Evolutionary conservation across 1,140 invertebrate genomes (phyloP), one percentile per base, ranked within the genome.

Genomic region (Tetranychus cinnabarinus): DNA sequence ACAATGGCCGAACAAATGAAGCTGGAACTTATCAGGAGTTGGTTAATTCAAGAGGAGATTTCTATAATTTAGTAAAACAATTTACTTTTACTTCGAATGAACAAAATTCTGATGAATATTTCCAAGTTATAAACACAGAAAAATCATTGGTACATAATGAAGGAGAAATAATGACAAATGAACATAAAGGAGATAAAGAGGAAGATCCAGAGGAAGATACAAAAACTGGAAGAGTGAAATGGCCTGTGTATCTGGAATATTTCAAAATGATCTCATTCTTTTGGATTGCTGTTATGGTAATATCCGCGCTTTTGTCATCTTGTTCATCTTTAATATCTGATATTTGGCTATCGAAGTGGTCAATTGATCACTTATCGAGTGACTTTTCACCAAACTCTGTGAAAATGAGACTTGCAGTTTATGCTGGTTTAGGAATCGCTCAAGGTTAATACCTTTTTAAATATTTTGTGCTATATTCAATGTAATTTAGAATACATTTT

Each of bases 161-260:
- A 33, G 23, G 10, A 56, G 50, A 52, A 2, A 31, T 34, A 31
- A 56, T 48, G 15, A 0, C n/a, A 23, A 15, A 6, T n/a, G 34
- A 36, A 10, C 8, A 33, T 35, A 4, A 12, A 1, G 55, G 36
- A 10, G 7, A 5, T 31, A 7, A 45, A 59, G 15, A 23, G n/a
- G 2, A 35, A 46, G 34, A 59, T 66, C 85, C 92, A 74, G 77
- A 76, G 2, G 88, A 93, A 70, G 5, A 8, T 31, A 4, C 56
- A n/a, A 35, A 64, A 60, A 54, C 45, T 3, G 63, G 63, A 37
- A 23, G 7, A 35, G 63, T 64, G 10, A 63, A 62, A 15, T 42
- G n/a, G 39, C 31, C 23, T 6, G 48, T 62, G 1, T 62, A 64
- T 34, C 13, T 6, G 23, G 10, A 56, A n/a, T 63, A 62, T 46